Evolutionary conservation across 2,113 vertebrate genomes (phyloP).

Genomic region (Eleginops maclovinus): DNA sequence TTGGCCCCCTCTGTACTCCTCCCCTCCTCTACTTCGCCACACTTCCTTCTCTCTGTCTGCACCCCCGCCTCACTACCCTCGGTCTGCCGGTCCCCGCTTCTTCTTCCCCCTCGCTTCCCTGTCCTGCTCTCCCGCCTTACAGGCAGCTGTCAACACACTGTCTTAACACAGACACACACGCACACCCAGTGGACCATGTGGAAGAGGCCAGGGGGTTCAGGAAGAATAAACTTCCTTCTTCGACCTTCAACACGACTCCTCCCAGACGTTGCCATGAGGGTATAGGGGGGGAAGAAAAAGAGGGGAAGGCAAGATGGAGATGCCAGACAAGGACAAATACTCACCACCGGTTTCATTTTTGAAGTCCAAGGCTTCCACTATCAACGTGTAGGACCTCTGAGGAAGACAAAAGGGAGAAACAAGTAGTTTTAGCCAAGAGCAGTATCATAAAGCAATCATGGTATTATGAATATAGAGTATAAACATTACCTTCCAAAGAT

Average conservation of each 20-base stretch:
- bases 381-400: conserved; percentile 97
- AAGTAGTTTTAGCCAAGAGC: conserved; percentile 56
- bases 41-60: conserved; percentile 36
- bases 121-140: conserved; percentile 71
- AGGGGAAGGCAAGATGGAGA: conserved; percentile 35
- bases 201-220: conserved; percentile 64
- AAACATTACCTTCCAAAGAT: neutral
- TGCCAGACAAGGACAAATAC: conserved; percentile 77
- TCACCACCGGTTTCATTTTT: conserved; percentile 91
- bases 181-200: conserved; percentile 46
- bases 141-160: conserved; percentile 82
- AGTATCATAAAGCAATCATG: conserved; percentile 13
- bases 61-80: neutral
- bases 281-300: neutral
- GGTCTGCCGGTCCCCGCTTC: conserved; percentile 55
- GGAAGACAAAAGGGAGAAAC: conserved; percentile 75
- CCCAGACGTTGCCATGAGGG: conserved; percentile 46
- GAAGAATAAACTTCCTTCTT: conserved; percentile 72
- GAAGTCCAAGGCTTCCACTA: conserved; percentile 96
- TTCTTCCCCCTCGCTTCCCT: conserved; percentile 54
- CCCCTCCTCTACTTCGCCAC: conserved; percentile 41
- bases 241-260: conserved; percentile 64
- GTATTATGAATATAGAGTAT: conserved; percentile 13
- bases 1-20: conserved; percentile 49
- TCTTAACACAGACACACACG: conserved; percentile 55